Evolutionary conservation across 2,113 vertebrate genomes (phyloP).

Genomic region (Lathamus discolor): DNA sequence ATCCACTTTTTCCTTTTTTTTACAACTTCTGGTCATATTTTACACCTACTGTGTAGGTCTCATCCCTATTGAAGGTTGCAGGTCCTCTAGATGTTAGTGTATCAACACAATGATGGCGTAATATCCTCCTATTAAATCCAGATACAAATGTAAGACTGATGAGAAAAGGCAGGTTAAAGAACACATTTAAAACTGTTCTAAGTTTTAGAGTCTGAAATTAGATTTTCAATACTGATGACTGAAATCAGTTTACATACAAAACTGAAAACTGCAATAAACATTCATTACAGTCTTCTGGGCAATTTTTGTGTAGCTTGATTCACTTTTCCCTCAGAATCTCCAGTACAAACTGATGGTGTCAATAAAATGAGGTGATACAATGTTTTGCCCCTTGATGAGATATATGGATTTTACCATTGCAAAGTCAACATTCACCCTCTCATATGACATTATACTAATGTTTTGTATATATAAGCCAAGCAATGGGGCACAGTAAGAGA

Average conservation of each 20-base stretch:
- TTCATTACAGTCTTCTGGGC: neutral
- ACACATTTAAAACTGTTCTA: neutral
- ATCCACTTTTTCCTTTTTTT: neutral
- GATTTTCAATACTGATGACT: neutral
- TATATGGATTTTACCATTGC: neutral
- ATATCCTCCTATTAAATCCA: neutral
- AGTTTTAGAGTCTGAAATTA: neutral
- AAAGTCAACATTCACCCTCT: neutral
- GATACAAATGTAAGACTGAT: neutral
- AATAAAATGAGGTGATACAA: neutral
- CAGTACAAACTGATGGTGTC: neutral
- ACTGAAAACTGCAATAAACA: neutral
- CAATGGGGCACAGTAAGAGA: neutral
- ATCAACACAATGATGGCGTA: neutral
- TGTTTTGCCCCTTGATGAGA: neutral
- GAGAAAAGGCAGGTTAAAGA: neutral
- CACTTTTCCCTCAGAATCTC: neutral
- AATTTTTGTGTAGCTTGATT: neutral
- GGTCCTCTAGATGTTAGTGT: neutral
- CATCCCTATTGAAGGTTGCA: neutral
- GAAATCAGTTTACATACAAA: neutral
- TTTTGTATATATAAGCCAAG: neutral
- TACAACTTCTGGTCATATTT: neutral
- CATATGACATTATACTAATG: neutral
- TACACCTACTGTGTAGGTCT: neutral